These are phyloP conservation scores for Drymodes brunneopygia DNA, from an alignment of 2,113 vertebrate species.

Conservation along the genomic window DNA sequence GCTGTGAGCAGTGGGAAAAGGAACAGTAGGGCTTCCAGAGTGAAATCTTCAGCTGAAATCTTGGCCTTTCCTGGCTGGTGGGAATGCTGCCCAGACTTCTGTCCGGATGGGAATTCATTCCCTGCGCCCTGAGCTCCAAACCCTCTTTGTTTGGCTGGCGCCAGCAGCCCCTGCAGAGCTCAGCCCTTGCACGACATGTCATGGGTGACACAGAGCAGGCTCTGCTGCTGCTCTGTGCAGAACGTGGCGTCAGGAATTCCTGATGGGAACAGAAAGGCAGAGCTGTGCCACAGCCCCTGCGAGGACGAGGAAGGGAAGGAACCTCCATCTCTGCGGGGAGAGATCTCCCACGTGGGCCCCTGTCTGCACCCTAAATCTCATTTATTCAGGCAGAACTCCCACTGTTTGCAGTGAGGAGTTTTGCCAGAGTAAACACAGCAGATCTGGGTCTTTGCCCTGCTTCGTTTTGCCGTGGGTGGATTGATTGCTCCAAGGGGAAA, in stretches of 20 bases:
- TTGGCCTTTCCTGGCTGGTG: not conserved
- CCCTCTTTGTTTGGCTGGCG: not conserved
- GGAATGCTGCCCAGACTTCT: conserved; percentile 10
- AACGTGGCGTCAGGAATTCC: not conserved
- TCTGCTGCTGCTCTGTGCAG: not conserved
- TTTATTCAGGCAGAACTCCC: not conserved
- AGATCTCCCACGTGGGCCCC: not conserved
- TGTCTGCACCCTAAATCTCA: not conserved
- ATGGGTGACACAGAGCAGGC: not conserved
- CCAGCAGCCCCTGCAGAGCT: not conserved
- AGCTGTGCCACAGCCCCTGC: not conserved
- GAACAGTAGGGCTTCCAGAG: not conserved
- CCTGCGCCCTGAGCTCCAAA: not conserved
- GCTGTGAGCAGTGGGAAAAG: not conserved
- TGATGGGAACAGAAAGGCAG: not conserved
- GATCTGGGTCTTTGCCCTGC: not conserved
- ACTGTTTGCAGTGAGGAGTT: fast-evolving
- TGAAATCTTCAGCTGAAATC: not conserved
- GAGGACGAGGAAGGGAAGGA: not conserved
- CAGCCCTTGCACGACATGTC: not conserved
- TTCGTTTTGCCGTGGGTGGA: fast-evolving
- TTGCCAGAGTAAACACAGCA: not conserved
- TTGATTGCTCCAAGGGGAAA: not conserved
- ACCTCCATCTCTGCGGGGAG: not conserved
- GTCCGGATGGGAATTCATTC: not conserved